Base-by-base conservation (phyloP, 2,888 invertebrate species). In the Cremastobaeus sp. region DNA sequence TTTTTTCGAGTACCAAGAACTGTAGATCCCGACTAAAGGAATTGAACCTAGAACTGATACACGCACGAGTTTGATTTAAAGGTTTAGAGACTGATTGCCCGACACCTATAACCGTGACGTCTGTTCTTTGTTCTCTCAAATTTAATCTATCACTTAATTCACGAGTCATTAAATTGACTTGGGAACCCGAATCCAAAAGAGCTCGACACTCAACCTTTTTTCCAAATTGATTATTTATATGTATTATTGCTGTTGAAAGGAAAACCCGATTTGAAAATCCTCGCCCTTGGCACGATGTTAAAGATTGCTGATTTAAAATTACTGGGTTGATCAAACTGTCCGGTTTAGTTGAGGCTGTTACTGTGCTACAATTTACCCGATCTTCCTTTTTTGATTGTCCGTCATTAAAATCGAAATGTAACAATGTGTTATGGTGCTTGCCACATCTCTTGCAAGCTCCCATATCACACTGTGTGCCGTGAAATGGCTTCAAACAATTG, bases 401-500 rank as follows among this genome's bases (percentile, higher is more conserved):
- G 4, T 12, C 12, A 11, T 14, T 11, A 3, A 25, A 21, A 2
- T 43, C 43, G 25, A 20, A 43, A 43, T 43, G 43, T 8, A 43
- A 17, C 11, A 43, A 9, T 20, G 43, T 21, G 12, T 25, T 43
- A 21, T 43, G 43, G 15, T 43, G 12, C 12, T 43, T 20, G 12
- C 43, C 25, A 12, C 25, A 43, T 25, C 12, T 41, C 21, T 39
- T 54, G n/a, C 52, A 54, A 39, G 37, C 1, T 6, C 52, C 39
- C 1, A 21, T 9, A 17, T 1, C 30, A 18, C 39, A 37, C 5
- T 30, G 52, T 3, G 6, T 21, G 28, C 52, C 52, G 17, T 54
- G 52, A 54, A 37, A 54, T 1, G 18, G 11, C n/a, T n/a, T n/a
- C n/a, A n/a, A 32, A 52, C 50, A 52, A 35, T 52, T 52, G 9